Conservation (phyloP, 2,113 vertebrate species). For the Corythaeola cristata region DNA sequence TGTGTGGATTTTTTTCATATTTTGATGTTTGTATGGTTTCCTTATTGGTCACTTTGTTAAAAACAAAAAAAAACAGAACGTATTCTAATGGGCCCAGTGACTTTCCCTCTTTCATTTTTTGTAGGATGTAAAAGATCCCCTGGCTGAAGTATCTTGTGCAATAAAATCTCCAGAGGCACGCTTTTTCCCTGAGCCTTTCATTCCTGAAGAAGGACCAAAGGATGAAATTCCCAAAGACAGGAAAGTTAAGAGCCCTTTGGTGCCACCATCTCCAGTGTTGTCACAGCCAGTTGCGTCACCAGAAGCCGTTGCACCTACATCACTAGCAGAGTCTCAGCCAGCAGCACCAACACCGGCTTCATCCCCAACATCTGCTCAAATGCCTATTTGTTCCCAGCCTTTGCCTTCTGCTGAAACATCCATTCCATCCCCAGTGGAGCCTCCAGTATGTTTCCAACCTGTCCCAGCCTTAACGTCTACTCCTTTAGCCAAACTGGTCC, state of each 20-base stretch:
- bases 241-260: constrained; percentile 21
- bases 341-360: constrained; percentile 66
- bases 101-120: not conserved
- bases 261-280: constrained; percentile 76
- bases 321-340: constrained; percentile 69
- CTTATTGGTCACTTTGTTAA: not conserved
- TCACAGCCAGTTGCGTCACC: constrained; percentile 82
- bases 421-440: constrained; percentile 76
- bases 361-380: constrained; percentile 64
- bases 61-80: rapidly evolving
- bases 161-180: constrained; percentile 68
- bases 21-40: not conserved
- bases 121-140: not conserved
- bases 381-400: constrained; percentile 90
- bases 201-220: constrained; percentile 60
- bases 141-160: not conserved
- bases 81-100: not conserved
- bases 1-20: not conserved
- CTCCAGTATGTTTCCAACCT: constrained; percentile 91
- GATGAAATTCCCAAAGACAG: constrained; percentile 39
- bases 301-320: constrained; percentile 72
- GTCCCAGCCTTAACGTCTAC: constrained; percentile 85
- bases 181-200: constrained; percentile 80
- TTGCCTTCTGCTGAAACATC: constrained; percentile 83
- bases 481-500: constrained; percentile 74